phyloP scores from a whole-genome alignment of 2,888 invertebrate species.

The Hyppa rectilinea region DNA sequence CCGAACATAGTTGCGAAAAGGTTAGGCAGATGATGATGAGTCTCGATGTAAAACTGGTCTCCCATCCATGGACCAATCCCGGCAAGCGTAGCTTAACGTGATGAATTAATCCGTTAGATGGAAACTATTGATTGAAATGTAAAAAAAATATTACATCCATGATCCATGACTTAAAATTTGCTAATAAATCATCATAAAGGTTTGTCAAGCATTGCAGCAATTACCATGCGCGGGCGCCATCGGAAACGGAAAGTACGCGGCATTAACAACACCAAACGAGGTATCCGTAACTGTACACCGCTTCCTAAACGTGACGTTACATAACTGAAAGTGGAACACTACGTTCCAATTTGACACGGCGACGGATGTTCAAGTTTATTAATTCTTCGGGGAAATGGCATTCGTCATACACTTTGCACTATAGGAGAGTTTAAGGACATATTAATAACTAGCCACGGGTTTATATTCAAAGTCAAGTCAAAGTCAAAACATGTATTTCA shows the following conservation, averaged over 20 bases:
- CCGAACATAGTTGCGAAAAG: too few relatives aligned
- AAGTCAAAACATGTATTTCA: too few relatives aligned
- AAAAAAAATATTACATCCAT: too few relatives aligned
- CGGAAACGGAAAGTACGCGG: constrained; percentile 33
- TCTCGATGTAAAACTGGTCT: too few relatives aligned
- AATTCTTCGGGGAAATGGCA: not conserved
- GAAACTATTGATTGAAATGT: not conserved
- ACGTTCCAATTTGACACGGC: constrained; percentile 1
- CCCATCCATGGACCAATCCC: too few relatives aligned
- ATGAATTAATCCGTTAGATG: too few relatives aligned
- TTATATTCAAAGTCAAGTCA: too few relatives aligned
- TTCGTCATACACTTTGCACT: not conserved
- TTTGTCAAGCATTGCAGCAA: not conserved
- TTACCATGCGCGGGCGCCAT: not conserved
- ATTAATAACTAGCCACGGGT: too few relatives aligned
- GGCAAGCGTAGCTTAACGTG: too few relatives aligned
- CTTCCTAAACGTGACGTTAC: constrained; percentile 34
- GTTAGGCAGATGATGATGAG: too few relatives aligned
- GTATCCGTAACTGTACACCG: constrained; percentile 2
- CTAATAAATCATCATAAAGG: not conserved
- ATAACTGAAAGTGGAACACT: constrained; percentile 28
- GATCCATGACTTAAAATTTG: too few relatives aligned
- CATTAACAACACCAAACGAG: constrained; percentile 14
- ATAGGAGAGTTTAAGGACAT: too few relatives aligned
- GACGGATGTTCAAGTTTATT: not conserved